phyloP scores from a whole-genome alignment of 1,140 invertebrate genomes.

The Ceratina japonica region DNA sequence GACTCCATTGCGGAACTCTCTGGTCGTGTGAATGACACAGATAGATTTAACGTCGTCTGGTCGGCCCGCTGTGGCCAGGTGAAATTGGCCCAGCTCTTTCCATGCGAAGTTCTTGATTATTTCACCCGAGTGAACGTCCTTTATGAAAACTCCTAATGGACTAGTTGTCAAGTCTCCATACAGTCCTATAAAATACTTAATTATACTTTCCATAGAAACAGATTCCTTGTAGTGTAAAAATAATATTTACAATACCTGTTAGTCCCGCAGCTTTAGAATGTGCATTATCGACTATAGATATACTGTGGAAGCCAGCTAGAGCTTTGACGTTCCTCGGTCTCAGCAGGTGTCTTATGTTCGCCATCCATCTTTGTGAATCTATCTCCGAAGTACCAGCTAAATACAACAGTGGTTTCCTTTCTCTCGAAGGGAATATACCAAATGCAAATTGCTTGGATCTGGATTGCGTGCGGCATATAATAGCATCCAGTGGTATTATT shows the following conservation, averaged over 20 bases:
- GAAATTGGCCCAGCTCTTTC: slow-evolving; percentile 80
- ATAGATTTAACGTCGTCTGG: slow-evolving; percentile 80
- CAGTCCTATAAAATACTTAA: slow-evolving; percentile 68
- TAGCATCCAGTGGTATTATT: slow-evolving; percentile 74
- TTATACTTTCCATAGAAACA: not conserved
- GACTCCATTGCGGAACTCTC: slow-evolving; percentile 78
- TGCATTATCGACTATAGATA: slow-evolving; percentile 80
- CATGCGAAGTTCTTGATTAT: slow-evolving; percentile 77
- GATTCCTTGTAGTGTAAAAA: not conserved
- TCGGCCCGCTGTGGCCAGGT: slow-evolving; percentile 76
- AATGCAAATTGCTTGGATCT: slow-evolving; percentile 80
- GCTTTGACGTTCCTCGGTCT: slow-evolving; percentile 72
- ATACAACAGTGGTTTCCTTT: slow-evolving; percentile 79
- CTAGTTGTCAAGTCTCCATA: slow-evolving; percentile 79
- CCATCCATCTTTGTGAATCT: slow-evolving; percentile 81
- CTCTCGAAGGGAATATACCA: slow-evolving; percentile 78
- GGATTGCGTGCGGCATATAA: slow-evolving; percentile 80
- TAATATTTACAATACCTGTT: slow-evolving; percentile 64
- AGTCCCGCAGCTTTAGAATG: slow-evolving; percentile 80
- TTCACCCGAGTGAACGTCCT: slow-evolving; percentile 77
- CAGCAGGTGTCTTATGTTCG: slow-evolving; percentile 78
- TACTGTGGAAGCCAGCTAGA: slow-evolving; percentile 74
- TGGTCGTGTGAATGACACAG: slow-evolving; percentile 80
- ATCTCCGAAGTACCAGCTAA: slow-evolving; percentile 79
- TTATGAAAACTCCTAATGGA: slow-evolving; percentile 77